phyloP scores from a whole-genome alignment of 2,888 invertebrate genomes.

The Drosophila mettleri region DNA sequence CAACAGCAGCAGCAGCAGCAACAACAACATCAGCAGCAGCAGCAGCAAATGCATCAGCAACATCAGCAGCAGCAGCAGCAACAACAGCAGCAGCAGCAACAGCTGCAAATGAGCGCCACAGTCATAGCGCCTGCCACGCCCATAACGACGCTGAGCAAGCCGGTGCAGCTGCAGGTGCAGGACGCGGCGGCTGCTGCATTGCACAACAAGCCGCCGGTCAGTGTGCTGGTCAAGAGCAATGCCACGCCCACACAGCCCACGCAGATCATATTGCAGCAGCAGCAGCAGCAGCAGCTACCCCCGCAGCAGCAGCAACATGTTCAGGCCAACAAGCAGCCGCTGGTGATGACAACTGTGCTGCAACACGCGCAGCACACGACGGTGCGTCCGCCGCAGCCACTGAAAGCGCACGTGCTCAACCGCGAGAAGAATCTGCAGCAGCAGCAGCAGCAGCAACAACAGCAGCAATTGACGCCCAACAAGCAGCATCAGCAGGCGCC shows the following conservation, averaged over 20 bases:
- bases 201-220: conserved; percentile 78
- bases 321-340: conserved; percentile 73
- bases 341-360: conserved; percentile 80
- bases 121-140: conserved; percentile 69
- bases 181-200: conserved; percentile 55
- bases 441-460: conserved; percentile 64
- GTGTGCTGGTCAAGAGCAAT: conserved; percentile 82
- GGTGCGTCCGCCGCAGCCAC: conserved; percentile 86
- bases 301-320: conserved; percentile 38
- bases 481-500: conserved; percentile 67
- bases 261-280: conserved; percentile 58
- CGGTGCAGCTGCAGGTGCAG: conserved; percentile 67
- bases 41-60: too few species aligned
- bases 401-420: conserved; percentile 88
- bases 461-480: conserved; percentile 58
- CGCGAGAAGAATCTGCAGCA: conserved; percentile 84
- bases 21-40: conserved; percentile 24
- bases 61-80: conserved; percentile 40
- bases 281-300: conserved; percentile 45
- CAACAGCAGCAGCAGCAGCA: conserved; percentile 49
- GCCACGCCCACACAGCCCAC: conserved; percentile 43
- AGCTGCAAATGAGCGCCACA: conserved; percentile 57
- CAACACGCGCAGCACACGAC: conserved; percentile 84
- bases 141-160: conserved; percentile 69
- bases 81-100: conserved; percentile 52